Conservation (phyloP, 2,888 invertebrate species). For the Molorchus minor region DNA sequence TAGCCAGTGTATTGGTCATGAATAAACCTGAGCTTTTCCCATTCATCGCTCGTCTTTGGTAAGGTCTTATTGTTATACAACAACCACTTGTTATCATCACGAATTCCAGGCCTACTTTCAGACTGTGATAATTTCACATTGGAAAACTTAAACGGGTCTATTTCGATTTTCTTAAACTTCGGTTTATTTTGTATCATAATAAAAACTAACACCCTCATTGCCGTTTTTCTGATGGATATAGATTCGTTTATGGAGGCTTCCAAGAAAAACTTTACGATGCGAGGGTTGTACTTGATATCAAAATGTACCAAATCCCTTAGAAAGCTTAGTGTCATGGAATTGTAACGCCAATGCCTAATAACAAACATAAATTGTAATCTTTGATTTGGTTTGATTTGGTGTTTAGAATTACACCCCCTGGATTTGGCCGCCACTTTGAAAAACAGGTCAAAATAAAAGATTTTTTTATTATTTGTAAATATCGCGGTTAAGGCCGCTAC, state of each 20-base stretch:
- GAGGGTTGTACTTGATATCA: constrained; percentile 72
- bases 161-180: constrained; percentile 67
- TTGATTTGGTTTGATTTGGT: too few relatives aligned
- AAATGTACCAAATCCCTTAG: constrained; percentile 76
- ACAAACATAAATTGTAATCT: constrained; percentile 19
- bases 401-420: too few relatives aligned
- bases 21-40: constrained; percentile 73
- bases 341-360: constrained; percentile 84
- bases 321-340: constrained; percentile 78
- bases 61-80: constrained; percentile 71
- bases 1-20: constrained; percentile 71
- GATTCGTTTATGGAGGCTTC: constrained; percentile 78
- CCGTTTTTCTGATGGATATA: constrained; percentile 80
- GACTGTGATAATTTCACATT: constrained; percentile 17
- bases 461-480: too few relatives aligned
- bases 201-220: constrained; percentile 69
- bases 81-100: constrained; percentile 79
- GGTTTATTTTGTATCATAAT: constrained; percentile 79
- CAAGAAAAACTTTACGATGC: constrained; percentile 72
- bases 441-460: too few relatives aligned
- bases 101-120: constrained; percentile 65
- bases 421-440: too few relatives aligned
- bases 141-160: constrained; percentile 66
- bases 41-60: constrained; percentile 73
- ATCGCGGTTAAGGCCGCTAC: too few relatives aligned